Evolutionary conservation across 2,888 invertebrate species (phyloP).

Genomic region (Leptopterna dolabrata): DNA sequence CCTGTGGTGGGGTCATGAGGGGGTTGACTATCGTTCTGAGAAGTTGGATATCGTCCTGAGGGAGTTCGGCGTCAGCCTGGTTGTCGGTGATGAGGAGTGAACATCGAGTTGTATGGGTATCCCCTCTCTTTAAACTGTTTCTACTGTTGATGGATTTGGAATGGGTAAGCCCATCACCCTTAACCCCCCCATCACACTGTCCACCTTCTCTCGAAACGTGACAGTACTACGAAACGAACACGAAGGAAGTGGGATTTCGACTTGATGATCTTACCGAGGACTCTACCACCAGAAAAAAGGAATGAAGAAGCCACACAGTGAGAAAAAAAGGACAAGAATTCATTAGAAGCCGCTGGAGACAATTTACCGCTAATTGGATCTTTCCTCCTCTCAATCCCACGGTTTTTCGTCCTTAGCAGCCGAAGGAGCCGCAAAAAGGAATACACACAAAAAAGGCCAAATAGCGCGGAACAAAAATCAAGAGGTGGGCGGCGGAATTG

Average conservation of each 20-base stretch:
- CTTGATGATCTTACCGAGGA: not conserved
- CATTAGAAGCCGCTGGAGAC: not conserved
- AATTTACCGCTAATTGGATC: conserved; percentile 3
- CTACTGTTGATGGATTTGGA: not conserved
- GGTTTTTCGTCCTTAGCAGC: not conserved
- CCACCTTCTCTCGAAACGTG: not conserved
- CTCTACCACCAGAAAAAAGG: not conserved
- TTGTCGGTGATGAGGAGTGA: too few species aligned
- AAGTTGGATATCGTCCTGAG: too few species aligned
- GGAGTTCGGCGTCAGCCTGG: too few species aligned
- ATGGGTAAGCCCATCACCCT: not conserved
- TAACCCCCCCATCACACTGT: too few species aligned
- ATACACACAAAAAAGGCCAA: not conserved
- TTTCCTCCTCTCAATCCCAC: not conserved
- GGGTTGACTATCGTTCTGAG: too few species aligned
- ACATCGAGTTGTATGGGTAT: too few species aligned
- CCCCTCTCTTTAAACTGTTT: not conserved
- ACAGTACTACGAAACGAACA: not conserved
- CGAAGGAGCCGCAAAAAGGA: not conserved
- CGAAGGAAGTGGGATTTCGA: not conserved
- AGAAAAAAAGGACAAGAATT: not conserved
- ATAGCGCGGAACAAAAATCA: not conserved
- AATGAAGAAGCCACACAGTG: not conserved
- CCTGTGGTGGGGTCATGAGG: too few species aligned
- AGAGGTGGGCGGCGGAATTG: not conserved